Conservation (phyloP, 2,888 invertebrate species). For the Ophioninae sp. region DNA sequence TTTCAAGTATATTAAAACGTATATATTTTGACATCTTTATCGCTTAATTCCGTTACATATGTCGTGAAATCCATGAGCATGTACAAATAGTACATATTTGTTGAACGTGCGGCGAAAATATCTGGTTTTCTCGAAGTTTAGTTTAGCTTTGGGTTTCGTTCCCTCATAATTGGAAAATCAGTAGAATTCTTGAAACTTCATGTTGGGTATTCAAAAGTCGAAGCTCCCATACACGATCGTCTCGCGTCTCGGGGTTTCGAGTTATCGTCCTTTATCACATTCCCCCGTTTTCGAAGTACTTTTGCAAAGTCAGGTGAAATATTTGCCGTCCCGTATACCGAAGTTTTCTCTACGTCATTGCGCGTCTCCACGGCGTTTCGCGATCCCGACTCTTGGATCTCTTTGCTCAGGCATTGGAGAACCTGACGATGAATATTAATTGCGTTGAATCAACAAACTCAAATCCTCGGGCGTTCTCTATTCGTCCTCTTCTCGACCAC, state of each 20-base stretch:
- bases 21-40: too few species aligned
- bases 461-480: constrained; percentile 54
- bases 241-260: constrained; percentile 22
- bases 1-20: too few species aligned
- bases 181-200: background rate
- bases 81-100: too few species aligned
- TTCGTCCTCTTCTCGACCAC: constrained; percentile 31
- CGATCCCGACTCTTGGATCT: constrained; percentile 23
- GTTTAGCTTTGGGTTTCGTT: too few species aligned
- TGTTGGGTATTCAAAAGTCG: background rate
- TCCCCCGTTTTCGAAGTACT: constrained; percentile 25
- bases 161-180: background rate
- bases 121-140: too few species aligned
- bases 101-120: too few species aligned
- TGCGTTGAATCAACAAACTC: constrained; percentile 63
- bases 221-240: constrained; percentile 14
- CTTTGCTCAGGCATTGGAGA: constrained; percentile 44
- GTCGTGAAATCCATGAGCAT: too few species aligned
- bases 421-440: constrained; percentile 62
- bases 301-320: constrained; percentile 49
- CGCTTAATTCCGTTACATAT: too few species aligned
- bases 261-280: constrained; percentile 50
- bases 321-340: constrained; percentile 13
- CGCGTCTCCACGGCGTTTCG: constrained; percentile 32
- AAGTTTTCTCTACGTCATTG: constrained; percentile 44